Base-by-base conservation (phyloP, 2,797 vertebrate species). In the Brachyrhaphis roseni region DNA sequence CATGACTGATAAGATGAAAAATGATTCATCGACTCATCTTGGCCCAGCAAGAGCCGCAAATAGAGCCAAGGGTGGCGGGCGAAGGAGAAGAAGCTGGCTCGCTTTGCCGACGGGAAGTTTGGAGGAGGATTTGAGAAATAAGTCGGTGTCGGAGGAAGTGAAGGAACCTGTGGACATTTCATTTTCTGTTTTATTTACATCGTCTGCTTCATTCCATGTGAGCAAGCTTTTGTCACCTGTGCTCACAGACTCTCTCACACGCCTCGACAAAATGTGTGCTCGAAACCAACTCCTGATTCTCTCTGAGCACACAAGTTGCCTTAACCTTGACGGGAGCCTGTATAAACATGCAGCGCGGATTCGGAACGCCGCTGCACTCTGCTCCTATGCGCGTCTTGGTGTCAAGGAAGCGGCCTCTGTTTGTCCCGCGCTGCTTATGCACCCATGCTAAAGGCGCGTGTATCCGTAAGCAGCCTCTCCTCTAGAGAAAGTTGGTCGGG, bases 1-100 rank as follows among this genome's bases (percentile, higher is more conserved):
- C 86, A 83, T 94, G 92, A 95, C 91, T 94, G 92, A 95, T 94
- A 92, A 82, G 89, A 89, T 88, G 87, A 90, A 92, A 92, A 90
- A 90, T 90, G 90, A 95, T 92, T 92, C 85, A 95, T 92, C 76
- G 88, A 87, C 86, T 91, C 85, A 53, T 88, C 90, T 90, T 88
- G 84, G 91, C 92, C 87, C 82, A 74, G 86, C 59, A 34, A 82
- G 78, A 82, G 85, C 83, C 74, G 79, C 81, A 87, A 81, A 92
- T 89, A 80, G 87, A 90, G 90, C 90, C 82, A 73, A 39, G 74
- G 84, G 83, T 75, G 85, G 86, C 41, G 39, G 77, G 72, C 0
- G 46, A 85, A 91, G 87, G 87, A 87, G 88, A 88, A 86, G 87
- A 86, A 88, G 89, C 87, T 79, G 90, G 87, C 89, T 90, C 71